Conservation (phyloP, 1,140 invertebrate genomes). For the Mercenaria mercenaria region DNA sequence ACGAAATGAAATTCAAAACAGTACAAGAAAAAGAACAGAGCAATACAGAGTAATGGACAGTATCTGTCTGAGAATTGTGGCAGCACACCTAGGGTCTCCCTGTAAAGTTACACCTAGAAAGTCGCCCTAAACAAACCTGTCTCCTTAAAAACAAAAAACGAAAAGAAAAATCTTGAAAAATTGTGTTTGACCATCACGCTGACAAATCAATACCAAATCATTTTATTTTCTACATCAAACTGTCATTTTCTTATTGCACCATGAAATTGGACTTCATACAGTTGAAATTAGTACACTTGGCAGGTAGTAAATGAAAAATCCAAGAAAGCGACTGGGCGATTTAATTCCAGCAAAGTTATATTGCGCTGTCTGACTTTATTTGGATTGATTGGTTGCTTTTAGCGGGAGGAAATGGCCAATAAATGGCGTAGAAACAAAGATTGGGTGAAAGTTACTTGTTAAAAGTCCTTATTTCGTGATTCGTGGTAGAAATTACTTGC, state of each 20-base stretch:
- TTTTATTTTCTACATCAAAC: neutral
- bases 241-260: neutral
- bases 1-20: no score
- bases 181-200: no score
- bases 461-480: conserved; percentile 7
- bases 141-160: no score
- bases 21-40: no score
- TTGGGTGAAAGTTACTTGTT: conserved; percentile 3
- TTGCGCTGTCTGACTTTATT: neutral
- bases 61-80: no score
- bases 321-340: neutral
- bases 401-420: neutral
- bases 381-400: conserved; percentile 8
- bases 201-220: no score
- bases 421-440: neutral
- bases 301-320: conserved; percentile 15
- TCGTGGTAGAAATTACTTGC: neutral
- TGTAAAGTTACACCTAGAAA: no score
- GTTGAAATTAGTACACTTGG: neutral
- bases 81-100: no score
- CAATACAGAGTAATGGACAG: no score
- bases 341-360: neutral
- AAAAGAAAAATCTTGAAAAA: no score
- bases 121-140: no score
- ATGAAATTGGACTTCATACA: neutral